These are phyloP conservation scores for Colostygia pectinataria DNA, from an alignment of 2,888 invertebrate genomes.

Conservation along the genomic window DNA sequence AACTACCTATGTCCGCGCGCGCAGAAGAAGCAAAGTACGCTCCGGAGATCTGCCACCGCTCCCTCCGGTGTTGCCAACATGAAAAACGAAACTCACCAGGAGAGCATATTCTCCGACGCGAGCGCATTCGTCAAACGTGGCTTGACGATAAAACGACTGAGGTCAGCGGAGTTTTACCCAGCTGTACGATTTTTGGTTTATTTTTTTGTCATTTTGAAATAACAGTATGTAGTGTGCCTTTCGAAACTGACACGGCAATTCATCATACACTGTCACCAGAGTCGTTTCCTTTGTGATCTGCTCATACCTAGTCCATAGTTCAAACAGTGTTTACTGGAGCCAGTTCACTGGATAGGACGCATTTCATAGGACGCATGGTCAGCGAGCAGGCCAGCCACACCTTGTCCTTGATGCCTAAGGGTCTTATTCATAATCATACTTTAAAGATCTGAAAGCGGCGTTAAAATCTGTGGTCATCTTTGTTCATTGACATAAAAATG, in stretches of 20 bases:
- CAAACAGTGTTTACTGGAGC: too few species aligned
- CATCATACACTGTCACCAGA: constrained; percentile 39
- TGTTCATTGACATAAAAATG: too few species aligned
- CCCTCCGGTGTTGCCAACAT: constrained; percentile 67
- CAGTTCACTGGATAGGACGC: too few species aligned
- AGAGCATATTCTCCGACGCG: constrained; percentile 76
- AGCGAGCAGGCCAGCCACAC: too few species aligned
- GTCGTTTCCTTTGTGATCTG: constrained; percentile 23
- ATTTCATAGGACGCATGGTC: too few species aligned
- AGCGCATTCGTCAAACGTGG: constrained; percentile 78
- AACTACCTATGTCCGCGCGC: constrained; percentile 74
- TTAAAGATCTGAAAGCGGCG: too few species aligned
- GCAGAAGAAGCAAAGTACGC: constrained; percentile 59
- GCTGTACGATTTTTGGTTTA: constrained; percentile 70
- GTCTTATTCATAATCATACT: too few species aligned
- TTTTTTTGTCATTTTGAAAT: constrained; percentile 39
- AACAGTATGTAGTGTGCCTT: constrained; percentile 74
- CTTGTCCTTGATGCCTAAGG: too few species aligned
- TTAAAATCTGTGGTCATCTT: too few species aligned
- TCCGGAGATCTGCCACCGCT: constrained; percentile 73
- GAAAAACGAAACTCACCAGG: constrained; percentile 64
- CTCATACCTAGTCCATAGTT: neutral
- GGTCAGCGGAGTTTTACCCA: constrained; percentile 78
- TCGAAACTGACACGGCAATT: constrained; percentile 72
- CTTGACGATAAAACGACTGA: constrained; percentile 80